Evolutionary conservation across 2,888 invertebrate species (phyloP).

Genomic region (Sminthurides aquaticus): DNA sequence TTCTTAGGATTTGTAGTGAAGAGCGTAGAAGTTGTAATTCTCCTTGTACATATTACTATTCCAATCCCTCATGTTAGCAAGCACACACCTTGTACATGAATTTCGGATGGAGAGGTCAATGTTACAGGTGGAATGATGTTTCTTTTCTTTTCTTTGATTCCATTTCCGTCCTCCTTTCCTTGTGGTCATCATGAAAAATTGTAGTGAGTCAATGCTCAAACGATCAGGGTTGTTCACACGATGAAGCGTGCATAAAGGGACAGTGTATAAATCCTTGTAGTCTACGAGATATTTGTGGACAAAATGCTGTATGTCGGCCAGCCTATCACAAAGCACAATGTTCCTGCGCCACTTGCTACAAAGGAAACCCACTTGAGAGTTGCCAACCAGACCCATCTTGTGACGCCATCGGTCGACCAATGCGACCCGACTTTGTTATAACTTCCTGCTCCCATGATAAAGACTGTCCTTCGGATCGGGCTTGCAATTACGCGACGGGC

Average conservation of each 20-base stretch:
- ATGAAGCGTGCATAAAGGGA: slow-evolving; percentile 83
- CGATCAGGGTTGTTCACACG: slow-evolving; percentile 83
- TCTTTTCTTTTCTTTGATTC: slow-evolving; percentile 27
- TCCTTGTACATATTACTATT: too few species aligned
- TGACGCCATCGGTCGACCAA: slow-evolving; percentile 51
- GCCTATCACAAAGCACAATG: slow-evolving; percentile 77
- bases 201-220: slow-evolving; percentile 75
- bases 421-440: slow-evolving; percentile 53
- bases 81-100: too few species aligned
- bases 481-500: slow-evolving; percentile 62
- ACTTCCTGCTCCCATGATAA: slow-evolving; percentile 58
- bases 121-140: slow-evolving; percentile 22
- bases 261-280: slow-evolving; percentile 86
- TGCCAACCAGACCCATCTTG: slow-evolving; percentile 76
- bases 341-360: slow-evolving; percentile 78
- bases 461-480: slow-evolving; percentile 66
- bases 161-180: slow-evolving; percentile 18
- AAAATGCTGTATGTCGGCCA: slow-evolving; percentile 79
- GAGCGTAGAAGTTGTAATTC: too few species aligned
- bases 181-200: neutral
- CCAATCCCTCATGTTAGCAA: too few species aligned
- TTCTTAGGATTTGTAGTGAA: too few species aligned
- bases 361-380: slow-evolving; percentile 69
- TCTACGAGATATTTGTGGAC: slow-evolving; percentile 78
- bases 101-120: too few species aligned